Evolutionary conservation across 1,140 invertebrate species (phyloP), one percentile per base, ranked within the genome.

Genomic region (Zeugodacus cucurbitae): DNA sequence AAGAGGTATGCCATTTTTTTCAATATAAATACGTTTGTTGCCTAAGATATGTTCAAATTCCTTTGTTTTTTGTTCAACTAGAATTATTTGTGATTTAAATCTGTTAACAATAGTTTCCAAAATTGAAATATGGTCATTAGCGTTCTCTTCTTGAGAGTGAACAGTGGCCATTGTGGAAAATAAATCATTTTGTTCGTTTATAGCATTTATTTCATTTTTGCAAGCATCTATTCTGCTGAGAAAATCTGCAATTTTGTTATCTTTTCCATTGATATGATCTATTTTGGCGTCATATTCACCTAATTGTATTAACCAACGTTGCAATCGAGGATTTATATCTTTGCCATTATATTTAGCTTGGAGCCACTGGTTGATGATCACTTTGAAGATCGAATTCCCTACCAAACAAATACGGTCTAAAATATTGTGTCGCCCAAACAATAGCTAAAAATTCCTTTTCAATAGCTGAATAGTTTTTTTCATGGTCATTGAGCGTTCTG

Each of bases 251-350:
- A 62, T 34, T 59, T 54, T 88, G 41, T 88, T 88, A 20, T 74
- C 59, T 70, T 88, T 88, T 29, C 64, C 62, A 41, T 88, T 88
- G 20, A 88, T 70, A 41, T 88, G 74, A 22, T 74, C 48, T 32
- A 88, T 67, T 14, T 48, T 88, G 48, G 67, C 37, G 62, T 67
- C 58, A 62, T 88, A 88, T 88, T 88, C 87, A 22, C 87, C 87
- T 88, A 88, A 59, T 88, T 88, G 32, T 48, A 88, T n/a, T 70
- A 88, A 44, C 62, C 87, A 88, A 44, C 87, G 59, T 48, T 88
- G 87, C 22, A 70, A 54, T 17, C 87, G 59, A n/a, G 58, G 37
- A 54, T n/a, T 70, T 44, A 88, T 88, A 44, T 44, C 41, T 44
- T 44, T 44, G 41, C 41, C 41, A 44, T 44, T 44, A 67, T 87